Evolutionary conservation across 2,888 invertebrate genomes (phyloP).

Genomic region (Rhagonycha lutea): DNA sequence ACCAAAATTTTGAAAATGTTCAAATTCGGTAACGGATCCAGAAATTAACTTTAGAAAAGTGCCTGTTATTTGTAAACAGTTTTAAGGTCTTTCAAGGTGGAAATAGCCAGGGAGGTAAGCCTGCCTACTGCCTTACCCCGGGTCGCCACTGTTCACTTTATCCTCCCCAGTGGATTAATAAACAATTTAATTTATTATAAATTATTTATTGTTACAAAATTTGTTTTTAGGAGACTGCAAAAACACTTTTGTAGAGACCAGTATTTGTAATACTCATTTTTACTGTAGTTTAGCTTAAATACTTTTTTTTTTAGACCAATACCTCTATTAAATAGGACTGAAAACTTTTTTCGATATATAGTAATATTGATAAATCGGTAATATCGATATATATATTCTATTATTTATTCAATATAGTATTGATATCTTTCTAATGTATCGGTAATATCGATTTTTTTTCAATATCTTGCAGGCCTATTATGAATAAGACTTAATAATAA

Average conservation of each 20-base stretch:
- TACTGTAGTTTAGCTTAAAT: slow-evolving; percentile 3
- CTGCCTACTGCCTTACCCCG: neutral
- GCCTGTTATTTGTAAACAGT: neutral
- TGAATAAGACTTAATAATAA: slow-evolving; percentile 33
- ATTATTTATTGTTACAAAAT: slow-evolving; percentile 3
- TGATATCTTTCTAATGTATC: too few species aligned
- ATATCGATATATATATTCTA: too few species aligned
- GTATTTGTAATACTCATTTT: slow-evolving; percentile 23
- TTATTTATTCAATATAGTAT: too few species aligned
- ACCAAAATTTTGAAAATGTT: neutral
- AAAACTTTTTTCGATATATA: neutral
- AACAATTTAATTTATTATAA: neutral
- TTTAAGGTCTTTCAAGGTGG: neutral
- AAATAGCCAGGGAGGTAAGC: neutral
- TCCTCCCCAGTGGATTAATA: neutral
- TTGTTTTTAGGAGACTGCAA: slow-evolving; percentile 16
- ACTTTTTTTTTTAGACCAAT: slow-evolving; percentile 8
- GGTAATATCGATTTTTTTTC: neutral
- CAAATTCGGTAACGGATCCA: neutral
- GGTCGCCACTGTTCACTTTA: neutral
- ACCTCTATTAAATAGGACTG: slow-evolving; percentile 17
- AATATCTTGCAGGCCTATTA: neutral
- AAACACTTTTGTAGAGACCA: neutral
- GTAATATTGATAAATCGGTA: neutral
- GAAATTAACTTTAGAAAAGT: neutral